These are phyloP conservation scores for Cairina moschata DNA, from an alignment of 2,113 vertebrate species.

Conservation along the genomic window DNA sequence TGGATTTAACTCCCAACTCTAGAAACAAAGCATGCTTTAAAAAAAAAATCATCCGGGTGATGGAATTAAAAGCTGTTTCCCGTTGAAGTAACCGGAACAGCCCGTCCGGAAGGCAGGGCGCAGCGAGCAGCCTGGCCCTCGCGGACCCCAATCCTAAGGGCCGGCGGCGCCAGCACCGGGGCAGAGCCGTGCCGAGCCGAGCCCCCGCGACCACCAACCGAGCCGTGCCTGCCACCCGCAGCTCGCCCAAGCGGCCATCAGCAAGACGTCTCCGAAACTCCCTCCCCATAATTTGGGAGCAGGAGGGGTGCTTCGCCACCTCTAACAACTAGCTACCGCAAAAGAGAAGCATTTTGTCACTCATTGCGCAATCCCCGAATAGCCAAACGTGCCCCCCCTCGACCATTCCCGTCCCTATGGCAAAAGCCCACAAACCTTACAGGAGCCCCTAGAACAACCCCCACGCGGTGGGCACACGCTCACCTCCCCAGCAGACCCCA, in stretches of 20 bases:
- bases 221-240: fast-evolving
- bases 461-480: neutral
- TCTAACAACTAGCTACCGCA: neutral
- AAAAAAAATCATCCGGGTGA: neutral
- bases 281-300: too few species aligned
- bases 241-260: neutral
- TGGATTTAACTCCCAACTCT: neutral
- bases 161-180: too few species aligned
- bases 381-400: fast-evolving
- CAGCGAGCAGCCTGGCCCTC: too few species aligned
- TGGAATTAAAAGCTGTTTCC: neutral
- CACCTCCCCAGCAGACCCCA: neutral
- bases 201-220: neutral
- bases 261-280: too few species aligned
- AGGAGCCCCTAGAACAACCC: fast-evolving
- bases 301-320: fast-evolving
- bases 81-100: neutral
- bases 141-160: too few species aligned
- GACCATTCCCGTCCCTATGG: fast-evolving
- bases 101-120: too few species aligned
- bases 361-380: fast-evolving
- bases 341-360: fast-evolving
- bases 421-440: fast-evolving
- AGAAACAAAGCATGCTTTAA: neutral
- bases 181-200: too few species aligned